Percentiles rank a stretch among this genome's conserved stretches.
phyloP scores from a whole-genome alignment of 2,797 vertebrate species.

The Sylvia borin region DNA sequence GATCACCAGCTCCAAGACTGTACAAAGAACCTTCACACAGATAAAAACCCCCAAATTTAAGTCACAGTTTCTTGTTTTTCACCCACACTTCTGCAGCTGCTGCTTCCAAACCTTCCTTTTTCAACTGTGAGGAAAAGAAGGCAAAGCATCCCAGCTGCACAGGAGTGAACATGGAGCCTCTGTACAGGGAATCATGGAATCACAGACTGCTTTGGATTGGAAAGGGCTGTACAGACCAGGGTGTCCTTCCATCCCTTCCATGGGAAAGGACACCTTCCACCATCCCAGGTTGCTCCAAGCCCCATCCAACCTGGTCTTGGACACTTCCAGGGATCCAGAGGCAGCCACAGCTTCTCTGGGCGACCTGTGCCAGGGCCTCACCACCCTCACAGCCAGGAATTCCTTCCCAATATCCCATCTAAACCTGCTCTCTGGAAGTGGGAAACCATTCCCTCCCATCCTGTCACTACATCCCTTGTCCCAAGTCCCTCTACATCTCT shows the following conservation, averaged over 20 bases:
- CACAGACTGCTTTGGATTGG: background rate
- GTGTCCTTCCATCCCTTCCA: background rate
- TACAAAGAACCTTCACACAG: background rate
- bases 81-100: background rate
- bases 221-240: background rate
- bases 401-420: background rate
- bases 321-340: background rate
- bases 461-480: background rate
- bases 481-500: background rate
- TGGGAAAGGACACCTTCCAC: background rate
- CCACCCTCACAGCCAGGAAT: fast-evolving
- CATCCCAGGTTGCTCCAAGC: fast-evolving
- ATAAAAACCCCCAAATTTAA: background rate
- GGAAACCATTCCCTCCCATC: fast-evolving
- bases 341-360: background rate
- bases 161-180: fast-evolving
- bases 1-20: background rate
- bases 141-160: fast-evolving
- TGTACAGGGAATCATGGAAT: background rate
- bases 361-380: fast-evolving
- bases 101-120: background rate
- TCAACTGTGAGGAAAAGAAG: fast-evolving
- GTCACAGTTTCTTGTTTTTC: background rate
- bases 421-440: background rate
- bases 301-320: fast-evolving